phyloP scores from a whole-genome alignment of 2,888 invertebrate species.

The Amphimallon solstitiale region DNA sequence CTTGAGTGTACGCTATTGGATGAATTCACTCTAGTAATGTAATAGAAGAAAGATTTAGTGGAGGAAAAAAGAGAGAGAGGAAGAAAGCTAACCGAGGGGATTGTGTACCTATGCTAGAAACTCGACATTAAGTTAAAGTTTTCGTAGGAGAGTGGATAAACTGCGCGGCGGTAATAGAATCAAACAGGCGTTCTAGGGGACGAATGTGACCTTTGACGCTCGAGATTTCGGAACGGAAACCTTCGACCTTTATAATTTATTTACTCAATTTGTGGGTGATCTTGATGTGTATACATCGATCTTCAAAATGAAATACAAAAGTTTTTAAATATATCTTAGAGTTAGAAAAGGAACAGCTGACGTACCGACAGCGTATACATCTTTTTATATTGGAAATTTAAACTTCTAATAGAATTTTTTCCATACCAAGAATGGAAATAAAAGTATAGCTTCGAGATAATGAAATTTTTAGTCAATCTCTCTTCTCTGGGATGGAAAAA shows the following conservation, averaged over 20 bases:
- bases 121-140: constrained; percentile 7
- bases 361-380: no score
- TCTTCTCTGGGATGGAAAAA: no score
- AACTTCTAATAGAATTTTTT: no score
- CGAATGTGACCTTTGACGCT: constrained; percentile 9
- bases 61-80: no score
- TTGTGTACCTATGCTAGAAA: neutral
- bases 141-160: constrained; percentile 6
- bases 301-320: neutral
- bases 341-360: neutral
- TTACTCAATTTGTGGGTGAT: neutral
- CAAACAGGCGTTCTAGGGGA: neutral
- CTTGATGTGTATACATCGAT: neutral
- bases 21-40: no score
- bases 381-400: no score
- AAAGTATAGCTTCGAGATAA: no score
- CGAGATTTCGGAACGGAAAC: neutral
- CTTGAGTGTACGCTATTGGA: no score
- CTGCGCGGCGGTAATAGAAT: neutral
- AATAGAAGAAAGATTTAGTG: no score
- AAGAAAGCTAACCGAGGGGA: no score
- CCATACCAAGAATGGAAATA: no score
- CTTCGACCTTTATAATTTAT: constrained; percentile 3
- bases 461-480: no score
- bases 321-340: neutral